These are phyloP conservation scores for Corvus cornix DNA, from an alignment of 2,113 vertebrate genomes.

Conservation along the genomic window DNA sequence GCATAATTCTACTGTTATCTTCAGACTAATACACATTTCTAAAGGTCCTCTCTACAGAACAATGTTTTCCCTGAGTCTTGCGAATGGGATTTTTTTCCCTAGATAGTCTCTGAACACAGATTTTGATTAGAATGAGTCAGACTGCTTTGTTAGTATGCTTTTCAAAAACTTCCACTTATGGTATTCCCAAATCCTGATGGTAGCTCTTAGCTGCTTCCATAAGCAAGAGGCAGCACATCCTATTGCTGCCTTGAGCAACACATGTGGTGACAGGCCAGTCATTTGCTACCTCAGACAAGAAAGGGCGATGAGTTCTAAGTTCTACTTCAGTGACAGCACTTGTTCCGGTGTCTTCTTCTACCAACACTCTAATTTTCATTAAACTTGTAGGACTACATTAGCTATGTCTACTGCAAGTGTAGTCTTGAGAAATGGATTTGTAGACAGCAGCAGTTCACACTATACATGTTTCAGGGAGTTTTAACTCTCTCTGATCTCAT, in stretches of 20 bases:
- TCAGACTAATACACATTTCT: not conserved
- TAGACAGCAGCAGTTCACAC: not conserved
- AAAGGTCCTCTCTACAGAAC: not conserved
- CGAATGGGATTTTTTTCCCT: not conserved
- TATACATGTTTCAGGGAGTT: not conserved
- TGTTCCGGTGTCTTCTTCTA: not conserved
- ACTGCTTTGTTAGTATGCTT: not conserved
- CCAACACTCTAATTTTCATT: not conserved
- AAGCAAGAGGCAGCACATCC: not conserved
- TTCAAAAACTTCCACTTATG: not conserved
- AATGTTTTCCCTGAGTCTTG: not conserved
- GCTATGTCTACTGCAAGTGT: not conserved
- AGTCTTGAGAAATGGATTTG: not conserved
- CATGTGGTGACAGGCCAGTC: conserved; percentile 2
- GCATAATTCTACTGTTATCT: not conserved
- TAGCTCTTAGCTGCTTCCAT: not conserved
- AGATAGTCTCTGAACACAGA: not conserved
- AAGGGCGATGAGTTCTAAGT: conserved; percentile 19
- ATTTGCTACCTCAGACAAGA: conserved; percentile 16
- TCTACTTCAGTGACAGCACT: not conserved
- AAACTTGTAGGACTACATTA: not conserved
- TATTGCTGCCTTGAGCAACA: not conserved
- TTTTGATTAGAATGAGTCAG: not conserved
- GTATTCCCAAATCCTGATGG: not conserved
- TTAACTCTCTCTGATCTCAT: not conserved